Conservation (phyloP, 2,888 invertebrate species). For the Leptinotarsa juncta region DNA sequence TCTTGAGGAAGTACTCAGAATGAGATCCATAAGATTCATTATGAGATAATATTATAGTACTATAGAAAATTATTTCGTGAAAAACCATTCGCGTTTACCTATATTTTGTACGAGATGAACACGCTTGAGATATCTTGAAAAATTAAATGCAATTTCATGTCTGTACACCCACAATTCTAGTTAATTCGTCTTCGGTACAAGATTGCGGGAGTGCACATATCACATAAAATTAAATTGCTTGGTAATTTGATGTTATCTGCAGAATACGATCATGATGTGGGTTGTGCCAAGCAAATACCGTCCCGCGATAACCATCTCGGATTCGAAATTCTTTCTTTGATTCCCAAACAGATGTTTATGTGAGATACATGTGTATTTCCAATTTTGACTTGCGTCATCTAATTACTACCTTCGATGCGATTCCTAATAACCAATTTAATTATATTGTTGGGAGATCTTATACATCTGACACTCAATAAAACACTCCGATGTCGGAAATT, state of each 20-base stretch:
- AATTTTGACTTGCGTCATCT: constrained; percentile 30
- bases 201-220: constrained; percentile 42
- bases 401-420: constrained; percentile 34
- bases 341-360: constrained; percentile 36
- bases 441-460: constrained; percentile 1
- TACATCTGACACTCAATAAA: constrained; percentile 4
- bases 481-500: neutral
- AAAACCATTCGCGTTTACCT: too few species aligned
- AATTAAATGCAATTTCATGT: constrained; percentile 34
- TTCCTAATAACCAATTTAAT: constrained; percentile 9
- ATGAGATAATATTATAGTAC: too few species aligned
- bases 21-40: too few species aligned
- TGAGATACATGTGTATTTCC: constrained; percentile 10
- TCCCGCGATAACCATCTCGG: constrained; percentile 27
- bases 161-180: constrained; percentile 36
- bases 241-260: constrained; percentile 59
- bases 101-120: constrained; percentile 11
- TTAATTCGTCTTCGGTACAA: constrained; percentile 31
- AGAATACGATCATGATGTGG: constrained; percentile 49
- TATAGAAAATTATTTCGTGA: too few species aligned
- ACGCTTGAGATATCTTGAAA: constrained; percentile 32
- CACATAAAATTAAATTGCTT: constrained; percentile 57
- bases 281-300: constrained; percentile 40
- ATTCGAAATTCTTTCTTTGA: constrained; percentile 32
- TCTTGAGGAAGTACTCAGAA: too few species aligned